Percentiles rank a stretch among this genome's conserved stretches.
phyloP scores from a whole-genome alignment of 2,888 invertebrate genomes.

The Dryomyza anilis region DNA sequence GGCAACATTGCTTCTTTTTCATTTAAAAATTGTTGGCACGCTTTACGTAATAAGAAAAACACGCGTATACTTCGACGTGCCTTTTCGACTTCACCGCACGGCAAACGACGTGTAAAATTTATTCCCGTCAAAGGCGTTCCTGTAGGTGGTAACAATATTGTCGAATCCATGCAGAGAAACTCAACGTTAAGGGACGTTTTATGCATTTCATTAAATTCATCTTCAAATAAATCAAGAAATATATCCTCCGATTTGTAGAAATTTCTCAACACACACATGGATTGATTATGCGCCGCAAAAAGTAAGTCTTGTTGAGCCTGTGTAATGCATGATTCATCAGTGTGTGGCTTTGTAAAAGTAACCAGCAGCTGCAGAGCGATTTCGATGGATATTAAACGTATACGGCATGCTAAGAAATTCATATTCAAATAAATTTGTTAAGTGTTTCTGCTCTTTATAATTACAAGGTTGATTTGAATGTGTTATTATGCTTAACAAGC shows the following conservation, averaged over 20 bases:
- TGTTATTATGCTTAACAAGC: conserved; percentile 80
- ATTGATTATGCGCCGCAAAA: conserved; percentile 77
- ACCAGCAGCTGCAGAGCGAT: conserved; percentile 81
- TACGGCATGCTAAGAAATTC: conserved; percentile 73
- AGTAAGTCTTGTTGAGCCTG: conserved; percentile 66
- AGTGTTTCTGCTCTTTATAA: no score
- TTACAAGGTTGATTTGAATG: conserved; percentile 86
- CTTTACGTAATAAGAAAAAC: conserved; percentile 84
- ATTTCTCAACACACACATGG: conserved; percentile 83
- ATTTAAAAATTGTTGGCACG: conserved; percentile 78
- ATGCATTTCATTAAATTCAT: conserved; percentile 93
- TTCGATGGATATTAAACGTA: conserved; percentile 91
- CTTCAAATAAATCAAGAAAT: conserved; percentile 98
- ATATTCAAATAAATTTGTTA: background rate
- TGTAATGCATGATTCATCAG: conserved; percentile 52
- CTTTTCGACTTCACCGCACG: conserved; percentile 93
- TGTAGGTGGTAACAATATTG: conserved; percentile 91
- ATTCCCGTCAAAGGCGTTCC: conserved; percentile 96
- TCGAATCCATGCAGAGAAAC: conserved; percentile 95
- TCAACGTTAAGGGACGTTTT: conserved; percentile 88
- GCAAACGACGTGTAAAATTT: conserved; percentile 88
- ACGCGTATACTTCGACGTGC: conserved; percentile 89
- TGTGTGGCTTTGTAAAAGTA: conserved; percentile 64
- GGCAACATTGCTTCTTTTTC: conserved; percentile 88
- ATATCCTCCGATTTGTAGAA: conserved; percentile 98